Conservation (phyloP, 2,797 vertebrate species). For the Acipenser oxyrinchus region DNA sequence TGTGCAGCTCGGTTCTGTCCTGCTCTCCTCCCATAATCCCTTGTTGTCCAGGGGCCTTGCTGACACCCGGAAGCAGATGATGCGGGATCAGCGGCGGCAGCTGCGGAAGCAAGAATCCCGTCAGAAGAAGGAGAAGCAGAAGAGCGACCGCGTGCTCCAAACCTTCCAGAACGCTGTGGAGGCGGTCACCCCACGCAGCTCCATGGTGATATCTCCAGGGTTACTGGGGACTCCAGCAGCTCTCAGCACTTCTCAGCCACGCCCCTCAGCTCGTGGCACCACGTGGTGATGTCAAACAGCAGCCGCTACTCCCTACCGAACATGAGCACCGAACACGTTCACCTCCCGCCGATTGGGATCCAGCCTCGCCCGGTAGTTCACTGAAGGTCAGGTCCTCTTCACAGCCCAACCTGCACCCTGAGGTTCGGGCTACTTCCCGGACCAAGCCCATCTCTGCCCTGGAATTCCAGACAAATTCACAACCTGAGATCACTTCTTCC, state of each 20-base stretch:
- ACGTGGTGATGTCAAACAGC: constrained; percentile 59
- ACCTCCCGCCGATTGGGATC: constrained; percentile 45
- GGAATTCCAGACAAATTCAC: constrained; percentile 37
- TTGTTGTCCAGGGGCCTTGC: constrained; percentile 58
- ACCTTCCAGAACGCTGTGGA: constrained; percentile 70
- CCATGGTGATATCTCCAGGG: constrained; percentile 62
- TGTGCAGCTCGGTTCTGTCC: neutral
- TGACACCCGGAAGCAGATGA: constrained; percentile 74
- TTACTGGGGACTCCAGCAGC: constrained; percentile 50
- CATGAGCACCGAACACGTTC: constrained; percentile 49
- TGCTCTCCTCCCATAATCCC: constrained; percentile 5
- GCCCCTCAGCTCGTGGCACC: constrained; percentile 68
- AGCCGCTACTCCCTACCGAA: constrained; percentile 56
- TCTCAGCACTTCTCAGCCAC: constrained; percentile 62
- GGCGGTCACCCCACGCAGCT: constrained; percentile 58
- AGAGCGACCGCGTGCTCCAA: constrained; percentile 68
- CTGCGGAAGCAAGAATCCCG: constrained; percentile 63
- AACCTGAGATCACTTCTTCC: constrained; percentile 32
- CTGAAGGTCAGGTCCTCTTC: constrained; percentile 54
- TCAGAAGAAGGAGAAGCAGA: constrained; percentile 73
- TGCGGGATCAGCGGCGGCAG: constrained; percentile 62
- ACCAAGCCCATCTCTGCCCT: constrained; percentile 47
- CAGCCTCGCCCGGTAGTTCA: constrained; percentile 35
- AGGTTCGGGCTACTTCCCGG: constrained; percentile 23
- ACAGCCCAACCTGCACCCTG: constrained; percentile 53